A percentile compares a stretch with the other conserved stretches of the same genome.
Evolutionary conservation across 2,113 vertebrate species (phyloP).

Genomic region (Isichthys henryi): DNA sequence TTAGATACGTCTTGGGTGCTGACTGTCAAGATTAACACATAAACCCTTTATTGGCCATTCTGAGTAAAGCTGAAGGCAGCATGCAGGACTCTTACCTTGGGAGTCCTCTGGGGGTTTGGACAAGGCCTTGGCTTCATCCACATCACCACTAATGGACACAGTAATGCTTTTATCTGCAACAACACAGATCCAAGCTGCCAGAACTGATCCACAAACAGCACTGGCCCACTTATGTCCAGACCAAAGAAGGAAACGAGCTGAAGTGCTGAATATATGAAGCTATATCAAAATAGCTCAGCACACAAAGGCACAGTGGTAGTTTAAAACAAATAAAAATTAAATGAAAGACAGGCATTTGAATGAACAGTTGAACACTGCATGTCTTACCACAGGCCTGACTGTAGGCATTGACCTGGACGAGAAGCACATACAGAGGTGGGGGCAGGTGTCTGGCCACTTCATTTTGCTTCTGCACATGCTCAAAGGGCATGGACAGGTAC

Average conservation of each 20-base stretch:
- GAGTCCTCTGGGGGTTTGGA: slow-evolving; percentile 94
- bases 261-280: not conserved
- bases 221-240: not conserved
- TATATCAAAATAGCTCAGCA: not conserved
- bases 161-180: slow-evolving; percentile 80
- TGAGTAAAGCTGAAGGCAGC: not conserved
- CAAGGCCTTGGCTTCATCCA: slow-evolving; percentile 92
- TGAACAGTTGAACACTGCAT: not conserved
- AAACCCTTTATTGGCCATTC: not conserved
- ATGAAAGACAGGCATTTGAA: not conserved
- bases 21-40: not conserved
- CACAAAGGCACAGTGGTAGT: not conserved
- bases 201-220: not conserved
- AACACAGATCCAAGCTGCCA: slow-evolving; percentile 30
- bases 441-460: slow-evolving; percentile 87
- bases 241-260: not conserved
- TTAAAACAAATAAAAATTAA: not conserved
- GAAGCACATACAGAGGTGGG: slow-evolving; percentile 85
- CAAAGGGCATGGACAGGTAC: slow-evolving; percentile 90
- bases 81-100: slow-evolving; percentile 64
- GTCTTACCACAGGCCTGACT: slow-evolving; percentile 89
- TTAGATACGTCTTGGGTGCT: not conserved
- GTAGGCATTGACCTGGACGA: slow-evolving; percentile 90
- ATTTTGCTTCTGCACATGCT: slow-evolving; percentile 89
- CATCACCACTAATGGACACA: slow-evolving; percentile 83